Base-by-base conservation (phyloP, 2,113 vertebrate genomes). In the Campylomormyrus numenius region DNA sequence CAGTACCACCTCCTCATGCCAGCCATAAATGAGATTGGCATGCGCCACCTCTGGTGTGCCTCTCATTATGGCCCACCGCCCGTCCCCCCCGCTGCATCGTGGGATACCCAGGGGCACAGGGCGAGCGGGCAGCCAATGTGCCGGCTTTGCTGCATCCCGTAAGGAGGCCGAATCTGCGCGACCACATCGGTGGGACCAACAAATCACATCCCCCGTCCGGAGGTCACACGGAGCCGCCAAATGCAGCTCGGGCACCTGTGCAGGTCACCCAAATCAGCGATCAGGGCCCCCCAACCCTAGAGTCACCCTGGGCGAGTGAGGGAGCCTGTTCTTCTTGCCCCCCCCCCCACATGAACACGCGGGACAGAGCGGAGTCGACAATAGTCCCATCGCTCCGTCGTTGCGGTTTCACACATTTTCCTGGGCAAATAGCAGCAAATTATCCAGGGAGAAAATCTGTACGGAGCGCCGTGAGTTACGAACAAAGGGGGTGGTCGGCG, bases 21-120 rank as follows among this genome's bases (percentile, higher is more conserved):
- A 66, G 91, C 90, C 91, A 91, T 92, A 93, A 93, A 92, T 93
- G 92, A 93, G 93, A 92, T 91, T 93, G 92, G 92, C 91, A 92
- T 89, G 15, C 88, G 89, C 86, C 92, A 91, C 89, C 91, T 92
- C 88, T 45, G 90, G 89, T 56, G 53, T 83, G 70, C 62, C 74
- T 88, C 89, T 90, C 90, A 91, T 91, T 90, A 92, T 91, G 88
- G 8, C 46, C 46, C 88, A 49, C 70, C 11, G 11, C 88, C 39
- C 56, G 1, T 62, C 15, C 19, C 48, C 48, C 88, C 88, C 17
- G 6, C 48, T 90, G 91, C 90, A 27, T 24, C 92, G 90, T 89
- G 84, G 89, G 87, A 89, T 83, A 87, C 83, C 89, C 42, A 90
- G 89, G 85, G 77, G 85, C 83, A 19, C 66, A 52, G 74, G 39